Percentiles rank a stretch among this genome's conserved stretches.
These are phyloP conservation scores for Sitodiplosis mosellana DNA, from an alignment of 1,140 invertebrate species.

Conservation along the genomic window DNA sequence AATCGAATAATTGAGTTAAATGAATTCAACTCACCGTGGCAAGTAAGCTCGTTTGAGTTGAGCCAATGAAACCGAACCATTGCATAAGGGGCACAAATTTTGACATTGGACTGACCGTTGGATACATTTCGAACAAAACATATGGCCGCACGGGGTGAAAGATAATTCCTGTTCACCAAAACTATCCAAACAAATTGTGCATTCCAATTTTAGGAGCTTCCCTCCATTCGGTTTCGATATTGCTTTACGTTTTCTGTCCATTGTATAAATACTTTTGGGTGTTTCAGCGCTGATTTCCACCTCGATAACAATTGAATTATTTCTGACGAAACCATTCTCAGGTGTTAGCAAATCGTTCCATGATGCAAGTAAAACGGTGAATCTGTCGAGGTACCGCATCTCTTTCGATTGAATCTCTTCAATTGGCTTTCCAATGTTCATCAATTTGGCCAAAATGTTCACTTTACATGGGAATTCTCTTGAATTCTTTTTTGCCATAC, in stretches of 20 bases:
- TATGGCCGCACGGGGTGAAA: not conserved
- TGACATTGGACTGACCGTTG: too few species aligned
- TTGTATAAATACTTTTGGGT: not conserved
- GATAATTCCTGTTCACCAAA: not conserved
- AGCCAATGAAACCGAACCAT: too few species aligned
- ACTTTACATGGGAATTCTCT: not conserved
- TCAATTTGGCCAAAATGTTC: not conserved
- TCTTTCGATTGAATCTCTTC: too few species aligned
- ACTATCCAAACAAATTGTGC: not conserved
- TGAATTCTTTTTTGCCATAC: not conserved
- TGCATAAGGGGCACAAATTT: too few species aligned
- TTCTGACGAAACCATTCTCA: not conserved
- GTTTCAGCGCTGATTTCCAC: not conserved
- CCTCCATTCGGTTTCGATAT: not conserved
- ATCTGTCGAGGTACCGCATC: too few species aligned
- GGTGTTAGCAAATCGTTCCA: not conserved
- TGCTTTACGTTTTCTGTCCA: not conserved
- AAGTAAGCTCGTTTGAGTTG: too few species aligned
- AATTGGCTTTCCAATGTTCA: too few species aligned
- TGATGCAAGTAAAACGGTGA: too few species aligned
- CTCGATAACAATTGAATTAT: not conserved
- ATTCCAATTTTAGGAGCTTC: not conserved
- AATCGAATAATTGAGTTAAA: too few species aligned
- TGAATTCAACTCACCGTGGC: too few species aligned
- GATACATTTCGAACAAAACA: not conserved